Base-by-base conservation (phyloP, 35 echinoderm and acorn worm genomes). In the Lytechinus variegatus region DNA sequence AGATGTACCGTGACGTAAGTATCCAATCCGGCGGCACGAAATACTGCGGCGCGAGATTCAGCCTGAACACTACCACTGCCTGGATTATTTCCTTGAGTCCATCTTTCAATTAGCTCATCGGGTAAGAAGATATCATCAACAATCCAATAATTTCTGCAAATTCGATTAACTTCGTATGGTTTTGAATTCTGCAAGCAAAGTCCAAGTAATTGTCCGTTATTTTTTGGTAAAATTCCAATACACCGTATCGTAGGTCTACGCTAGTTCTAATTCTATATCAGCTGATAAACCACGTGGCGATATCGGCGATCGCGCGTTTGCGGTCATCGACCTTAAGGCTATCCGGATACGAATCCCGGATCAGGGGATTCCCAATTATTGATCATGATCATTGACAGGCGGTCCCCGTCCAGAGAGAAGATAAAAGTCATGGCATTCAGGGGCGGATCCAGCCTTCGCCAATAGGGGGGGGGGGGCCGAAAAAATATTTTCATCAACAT, bases 1-100 rank as follows among this genome's bases (percentile, higher is more conserved):
- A 79, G 66, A 79, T 79, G 66, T 79, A 79, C 66, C 16, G 66
- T 79, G 66, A 79, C 66, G 66, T 79, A 79, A 19, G n/a, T 79
- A 8, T 79, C 66, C 66, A 24, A 24, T 79, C 66, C 66, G 66
- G 66, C 66, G 16, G 66, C 1, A 79, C 33, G 33, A 79, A 7
- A 8, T 24, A 79, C 61, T 79, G 19, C 14, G 66, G 66, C 66
- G 66, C 66, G 66, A 79, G 66, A 79, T 79, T 79, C 19, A 79
- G 66, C n/a, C n/a, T n/a, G 21, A 79, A 4, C 5, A 24, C 66
- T 24, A 4, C 33, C 19, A 79, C 16, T n/a, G n/a, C n/a, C n/a
- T n/a, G 19, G 33, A 44, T 2, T 44, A 79, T 79, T 24, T 79
- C 66, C 66, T 79, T n/a, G n/a, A n/a, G n/a, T 14, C 14, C 19